These are phyloP conservation scores for Nomada ferruginata DNA, from an alignment of 2,888 invertebrate species.

Conservation along the genomic window DNA sequence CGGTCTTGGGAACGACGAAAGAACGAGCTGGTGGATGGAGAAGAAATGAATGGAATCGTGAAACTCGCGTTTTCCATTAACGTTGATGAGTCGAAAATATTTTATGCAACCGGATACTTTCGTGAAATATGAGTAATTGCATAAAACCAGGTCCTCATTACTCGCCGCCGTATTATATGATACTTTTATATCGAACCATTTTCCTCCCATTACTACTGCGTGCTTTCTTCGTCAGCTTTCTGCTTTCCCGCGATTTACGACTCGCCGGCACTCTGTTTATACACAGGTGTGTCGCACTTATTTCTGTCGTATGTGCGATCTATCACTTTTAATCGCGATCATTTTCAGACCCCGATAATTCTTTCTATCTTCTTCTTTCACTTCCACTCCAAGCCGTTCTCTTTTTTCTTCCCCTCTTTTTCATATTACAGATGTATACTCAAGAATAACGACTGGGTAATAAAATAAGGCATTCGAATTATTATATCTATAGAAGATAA, in stretches of 20 bases:
- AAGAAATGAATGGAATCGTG: conserved; percentile 22
- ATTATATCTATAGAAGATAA: too few species aligned
- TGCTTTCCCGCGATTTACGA: neutral
- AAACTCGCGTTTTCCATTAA: conserved; percentile 36
- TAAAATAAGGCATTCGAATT: too few species aligned
- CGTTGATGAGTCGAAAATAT: conserved; percentile 37
- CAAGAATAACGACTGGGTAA: too few species aligned
- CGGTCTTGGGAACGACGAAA: neutral
- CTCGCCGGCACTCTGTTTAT: neutral
- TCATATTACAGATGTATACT: too few species aligned
- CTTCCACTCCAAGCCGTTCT: too few species aligned
- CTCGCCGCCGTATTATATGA: neutral
- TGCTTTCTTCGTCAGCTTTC: neutral
- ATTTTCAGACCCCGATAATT: conserved; percentile 21
- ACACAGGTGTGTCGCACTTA: neutral
- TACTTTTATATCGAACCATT: conserved; percentile 17
- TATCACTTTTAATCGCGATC: conserved; percentile 33
- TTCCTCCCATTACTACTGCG: too few species aligned
- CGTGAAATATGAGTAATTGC: conserved; percentile 31
- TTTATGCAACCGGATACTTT: conserved; percentile 5
- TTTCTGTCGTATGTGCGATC: conserved; percentile 22
- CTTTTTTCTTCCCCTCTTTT: neutral
- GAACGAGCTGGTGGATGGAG: neutral
- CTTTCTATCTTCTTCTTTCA: neutral
- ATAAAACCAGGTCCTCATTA: conserved; percentile 37